These are phyloP conservation scores for Percopsis omiscomaycus DNA, from an alignment of 2,797 vertebrate genomes.

Conservation along the genomic window DNA sequence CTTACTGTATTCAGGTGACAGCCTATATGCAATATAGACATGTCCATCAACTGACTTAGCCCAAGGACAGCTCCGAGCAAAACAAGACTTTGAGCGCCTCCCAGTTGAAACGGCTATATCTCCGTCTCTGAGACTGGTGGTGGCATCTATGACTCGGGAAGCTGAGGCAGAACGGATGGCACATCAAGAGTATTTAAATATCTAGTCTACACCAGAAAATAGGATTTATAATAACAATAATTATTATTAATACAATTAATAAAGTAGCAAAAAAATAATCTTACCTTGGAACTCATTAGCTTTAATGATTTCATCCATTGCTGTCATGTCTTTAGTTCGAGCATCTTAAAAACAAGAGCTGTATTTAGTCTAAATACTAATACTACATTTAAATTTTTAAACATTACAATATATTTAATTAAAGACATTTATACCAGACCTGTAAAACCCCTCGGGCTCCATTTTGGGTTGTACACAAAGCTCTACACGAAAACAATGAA, in stretches of 20 bases:
- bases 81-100: slow-evolving; percentile 78
- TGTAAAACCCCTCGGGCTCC: slow-evolving; percentile 57
- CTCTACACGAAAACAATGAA: slow-evolving; percentile 53
- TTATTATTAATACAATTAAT: background rate
- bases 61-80: slow-evolving; percentile 81
- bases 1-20: slow-evolving; percentile 81
- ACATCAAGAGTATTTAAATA: background rate
- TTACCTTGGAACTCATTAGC: slow-evolving; percentile 73
- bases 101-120: slow-evolving; percentile 82
- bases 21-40: slow-evolving; percentile 79
- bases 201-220: background rate
- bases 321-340: slow-evolving; percentile 51
- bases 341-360: slow-evolving; percentile 48
- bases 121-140: slow-evolving; percentile 76
- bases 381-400: no score
- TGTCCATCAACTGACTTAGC: slow-evolving; percentile 82
- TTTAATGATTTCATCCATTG: slow-evolving; percentile 79
- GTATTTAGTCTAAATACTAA: slow-evolving; percentile 10
- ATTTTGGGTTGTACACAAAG: slow-evolving; percentile 55
- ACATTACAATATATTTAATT: background rate
- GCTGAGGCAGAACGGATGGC: slow-evolving; percentile 46
- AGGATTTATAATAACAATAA: background rate
- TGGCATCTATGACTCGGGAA: slow-evolving; percentile 59
- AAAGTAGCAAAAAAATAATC: background rate
- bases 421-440: slow-evolving; percentile 34